Conservation (phyloP, 2,113 vertebrate genomes). For the Martes martes region DNA sequence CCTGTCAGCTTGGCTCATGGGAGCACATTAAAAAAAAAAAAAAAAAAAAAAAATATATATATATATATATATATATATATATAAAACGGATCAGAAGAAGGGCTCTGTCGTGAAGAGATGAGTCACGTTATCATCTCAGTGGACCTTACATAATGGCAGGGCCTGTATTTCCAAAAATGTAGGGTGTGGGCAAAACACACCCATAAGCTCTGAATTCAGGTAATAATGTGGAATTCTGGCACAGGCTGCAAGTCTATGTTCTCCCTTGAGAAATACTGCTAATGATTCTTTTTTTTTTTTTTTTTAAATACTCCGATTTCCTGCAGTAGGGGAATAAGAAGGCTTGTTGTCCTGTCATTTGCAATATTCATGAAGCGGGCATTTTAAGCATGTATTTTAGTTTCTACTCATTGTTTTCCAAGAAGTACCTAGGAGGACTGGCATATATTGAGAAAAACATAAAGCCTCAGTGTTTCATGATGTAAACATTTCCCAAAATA, state of each 20-base stretch:
- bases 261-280: slow-evolving; percentile 42
- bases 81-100: not conserved
- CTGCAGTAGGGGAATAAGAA: not conserved
- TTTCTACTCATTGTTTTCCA: slow-evolving; percentile 16
- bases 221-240: slow-evolving; percentile 40
- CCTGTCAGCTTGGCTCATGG: not conserved
- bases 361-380: slow-evolving; percentile 27
- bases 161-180: slow-evolving; percentile 36
- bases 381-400: slow-evolving; percentile 27
- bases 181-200: slow-evolving; percentile 46
- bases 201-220: slow-evolving; percentile 52
- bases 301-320: not conserved
- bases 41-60: no score
- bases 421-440: not conserved
- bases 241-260: slow-evolving; percentile 11
- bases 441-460: slow-evolving; percentile 9
- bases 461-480: slow-evolving; percentile 10
- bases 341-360: not conserved
- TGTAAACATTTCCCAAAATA: slow-evolving; percentile 13
- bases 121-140: not conserved
- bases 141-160: slow-evolving; percentile 21
- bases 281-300: not conserved
- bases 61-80: not conserved
- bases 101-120: not conserved
- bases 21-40: not conserved